These are phyloP conservation scores for Tipula helvola DNA, from an alignment of 2,888 invertebrate genomes.

Conservation along the genomic window DNA sequence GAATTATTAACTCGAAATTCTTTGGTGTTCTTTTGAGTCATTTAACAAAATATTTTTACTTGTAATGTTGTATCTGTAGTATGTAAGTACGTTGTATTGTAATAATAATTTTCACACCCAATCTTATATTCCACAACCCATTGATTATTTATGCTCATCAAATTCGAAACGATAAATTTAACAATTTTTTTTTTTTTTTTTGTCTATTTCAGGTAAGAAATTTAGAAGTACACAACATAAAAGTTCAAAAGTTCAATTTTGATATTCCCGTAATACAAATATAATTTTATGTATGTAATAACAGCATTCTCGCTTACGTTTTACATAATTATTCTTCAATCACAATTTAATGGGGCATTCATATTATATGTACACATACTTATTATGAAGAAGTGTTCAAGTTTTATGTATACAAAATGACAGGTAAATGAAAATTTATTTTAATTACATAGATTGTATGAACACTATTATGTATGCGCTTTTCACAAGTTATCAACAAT, in stretches of 20 bases:
- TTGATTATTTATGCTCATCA: not conserved
- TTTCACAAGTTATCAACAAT: too few relatives aligned
- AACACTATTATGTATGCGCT: too few relatives aligned
- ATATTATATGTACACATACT: too few relatives aligned
- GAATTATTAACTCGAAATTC: not conserved
- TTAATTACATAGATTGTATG: too few relatives aligned
- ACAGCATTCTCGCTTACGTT: too few relatives aligned
- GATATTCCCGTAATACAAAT: not conserved
- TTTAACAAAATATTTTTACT: not conserved
- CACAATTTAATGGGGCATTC: too few relatives aligned
- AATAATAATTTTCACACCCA: too few relatives aligned
- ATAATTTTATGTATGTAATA: not conserved
- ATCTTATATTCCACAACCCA: too few relatives aligned
- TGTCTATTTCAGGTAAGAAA: not conserved
- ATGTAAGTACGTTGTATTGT: not conserved
- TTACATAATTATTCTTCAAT: too few relatives aligned
- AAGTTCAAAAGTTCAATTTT: not conserved
- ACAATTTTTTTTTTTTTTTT: not conserved
- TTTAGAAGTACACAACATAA: not conserved
- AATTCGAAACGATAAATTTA: not conserved
- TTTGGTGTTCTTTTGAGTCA: not conserved
- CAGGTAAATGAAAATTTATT: too few relatives aligned
- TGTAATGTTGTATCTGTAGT: not conserved
- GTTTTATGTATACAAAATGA: too few relatives aligned
- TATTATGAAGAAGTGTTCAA: too few relatives aligned